phyloP scores from a whole-genome alignment of 2,888 invertebrate species.

The Netelia melanura region DNA sequence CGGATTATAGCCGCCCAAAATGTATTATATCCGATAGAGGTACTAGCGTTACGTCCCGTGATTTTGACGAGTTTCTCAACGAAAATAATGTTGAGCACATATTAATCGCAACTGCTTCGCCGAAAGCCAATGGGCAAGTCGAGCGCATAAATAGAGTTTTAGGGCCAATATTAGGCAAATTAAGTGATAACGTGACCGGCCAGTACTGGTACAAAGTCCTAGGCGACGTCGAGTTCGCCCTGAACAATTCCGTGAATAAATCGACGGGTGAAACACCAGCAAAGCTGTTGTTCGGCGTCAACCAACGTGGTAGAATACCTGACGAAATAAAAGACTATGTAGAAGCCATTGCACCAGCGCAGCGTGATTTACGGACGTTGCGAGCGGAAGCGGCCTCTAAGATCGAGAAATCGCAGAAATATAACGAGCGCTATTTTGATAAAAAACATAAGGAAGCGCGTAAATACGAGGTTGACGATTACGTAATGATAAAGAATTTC shows the following conservation, averaged over 20 bases:
- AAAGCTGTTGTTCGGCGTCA: too few relatives aligned
- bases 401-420: slow-evolving; percentile 69
- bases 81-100: slow-evolving; percentile 62
- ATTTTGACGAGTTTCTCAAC: slow-evolving; percentile 67
- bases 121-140: slow-evolving; percentile 72
- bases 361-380: slow-evolving; percentile 65
- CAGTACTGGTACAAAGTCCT: slow-evolving; percentile 65
- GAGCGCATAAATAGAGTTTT: too few relatives aligned
- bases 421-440: slow-evolving; percentile 72
- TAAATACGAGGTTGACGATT: slow-evolving; percentile 63
- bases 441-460: slow-evolving; percentile 71
- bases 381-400: slow-evolving; percentile 24
- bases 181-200: slow-evolving; percentile 14
- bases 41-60: slow-evolving; percentile 66
- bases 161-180: too few relatives aligned
- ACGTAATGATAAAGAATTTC: slow-evolving; percentile 23
- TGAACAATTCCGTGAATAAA: slow-evolving; percentile 63
- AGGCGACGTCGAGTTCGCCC: slow-evolving; percentile 61
- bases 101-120: slow-evolving; percentile 70
- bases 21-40: slow-evolving; percentile 70
- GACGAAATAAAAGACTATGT: too few relatives aligned
- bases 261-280: too few relatives aligned
- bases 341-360: not conserved
- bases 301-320: too few relatives aligned
- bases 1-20: slow-evolving; percentile 67